A percentile compares a stretch with the other conserved stretches of the same genome.
Conservation (phyloP, 2,113 vertebrate genomes). For the Rafetus swinhoei region DNA sequence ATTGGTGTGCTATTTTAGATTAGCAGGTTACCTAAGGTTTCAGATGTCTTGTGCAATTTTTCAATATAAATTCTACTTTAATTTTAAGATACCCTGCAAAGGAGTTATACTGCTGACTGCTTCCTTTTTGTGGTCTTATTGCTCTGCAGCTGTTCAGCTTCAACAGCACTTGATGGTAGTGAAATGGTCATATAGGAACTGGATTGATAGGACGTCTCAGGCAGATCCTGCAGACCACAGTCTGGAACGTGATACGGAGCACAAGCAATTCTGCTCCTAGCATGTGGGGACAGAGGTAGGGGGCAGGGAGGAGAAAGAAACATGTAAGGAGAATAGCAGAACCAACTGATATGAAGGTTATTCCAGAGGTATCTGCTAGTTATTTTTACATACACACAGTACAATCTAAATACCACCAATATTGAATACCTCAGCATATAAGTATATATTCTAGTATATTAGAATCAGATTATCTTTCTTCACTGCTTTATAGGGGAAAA, state of each 20-base stretch:
- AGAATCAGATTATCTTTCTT: background rate
- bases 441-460: background rate
- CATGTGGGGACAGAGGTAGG: too few species aligned
- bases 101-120: background rate
- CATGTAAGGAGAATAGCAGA: rapidly evolving
- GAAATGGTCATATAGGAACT: background rate
- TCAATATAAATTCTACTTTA: background rate
- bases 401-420: background rate
- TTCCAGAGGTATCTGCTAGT: background rate
- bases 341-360: background rate
- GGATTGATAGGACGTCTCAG: background rate
- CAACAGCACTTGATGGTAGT: background rate
- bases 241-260: background rate
- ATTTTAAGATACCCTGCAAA: background rate
- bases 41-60: slow-evolving; percentile 6
- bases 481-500: background rate
- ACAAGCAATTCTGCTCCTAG: background rate
- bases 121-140: rapidly evolving
- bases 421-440: background rate
- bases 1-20: slow-evolving; percentile 3
- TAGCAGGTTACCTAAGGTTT: background rate
- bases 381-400: background rate
- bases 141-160: background rate
- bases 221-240: background rate
- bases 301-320: background rate